Evolutionary conservation across 2,888 invertebrate species (phyloP), one percentile per base, ranked within the genome.

Genomic region (Acanthosepion esculentum): DNA sequence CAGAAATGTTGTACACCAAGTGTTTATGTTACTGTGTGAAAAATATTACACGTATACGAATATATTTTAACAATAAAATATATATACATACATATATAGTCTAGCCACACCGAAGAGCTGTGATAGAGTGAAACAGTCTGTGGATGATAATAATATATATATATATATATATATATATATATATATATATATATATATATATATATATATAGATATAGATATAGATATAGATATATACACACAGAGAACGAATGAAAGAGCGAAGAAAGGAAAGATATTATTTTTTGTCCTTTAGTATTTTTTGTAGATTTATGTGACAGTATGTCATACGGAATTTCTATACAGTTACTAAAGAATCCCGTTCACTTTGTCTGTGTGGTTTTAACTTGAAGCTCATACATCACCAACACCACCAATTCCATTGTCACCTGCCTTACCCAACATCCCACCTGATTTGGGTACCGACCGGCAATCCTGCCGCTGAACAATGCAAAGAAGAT

Each of bases 231-330:
- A 59, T 26, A 59, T 59, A 59, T 26, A 55, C 2, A 41, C 2
- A 41, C 2, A 41, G 3, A 41, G 41, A 41, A 41, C 41, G 41
- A 41, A 7, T 53, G 12, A 15, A 53, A 10, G 10, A 53, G 15
- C 10, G 10, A 53, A 1, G 10, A 53, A 15, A 7, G 15, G 53
- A 53, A 10, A 53, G 15, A 41, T 41, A 41, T 2, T 41, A 64
- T 26, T 26, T 64, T 8, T 78, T 78, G 0, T 33, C 33, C 15
- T 78, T 78, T 78, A 33, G 23, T n/a, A n/a, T 78, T 78, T 41
- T n/a, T n/a, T 23, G n/a, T n/a, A 78, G n/a, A n/a, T 78, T 78
- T 78, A 78, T 78, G 78, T n/a, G 78, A 78, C 78, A 78, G n/a
- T 15, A 12, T 78, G n/a, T 78, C 78, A 78, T 78, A n/a, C 78